Percentiles rank a stretch among this genome's conserved stretches.
These are phyloP conservation scores for Sphecodes monilicornis DNA, from an alignment of 2,888 invertebrate species.

Conservation along the genomic window DNA sequence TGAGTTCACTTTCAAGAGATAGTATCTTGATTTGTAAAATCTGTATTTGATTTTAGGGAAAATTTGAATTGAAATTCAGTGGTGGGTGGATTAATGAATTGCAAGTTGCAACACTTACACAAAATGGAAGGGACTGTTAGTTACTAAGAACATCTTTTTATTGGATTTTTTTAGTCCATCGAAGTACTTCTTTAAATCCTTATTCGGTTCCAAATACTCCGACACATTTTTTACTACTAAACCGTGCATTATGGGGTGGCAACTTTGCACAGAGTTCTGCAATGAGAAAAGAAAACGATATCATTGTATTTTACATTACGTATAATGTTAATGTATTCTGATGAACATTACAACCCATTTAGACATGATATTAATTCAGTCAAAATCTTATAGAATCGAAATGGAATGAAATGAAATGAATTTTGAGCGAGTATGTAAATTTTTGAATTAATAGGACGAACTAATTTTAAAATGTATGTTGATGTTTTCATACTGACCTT, in stretches of 20 bases:
- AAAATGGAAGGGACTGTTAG: slow-evolving; percentile 98
- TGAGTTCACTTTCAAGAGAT: no score
- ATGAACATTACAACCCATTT: neutral
- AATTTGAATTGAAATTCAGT: neutral
- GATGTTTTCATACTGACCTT: slow-evolving; percentile 87
- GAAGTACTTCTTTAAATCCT: slow-evolving; percentile 90
- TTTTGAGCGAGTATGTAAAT: no score
- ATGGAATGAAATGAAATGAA: no score
- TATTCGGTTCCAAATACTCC: slow-evolving; percentile 92
- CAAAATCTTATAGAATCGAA: no score
- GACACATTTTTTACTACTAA: slow-evolving; percentile 93
- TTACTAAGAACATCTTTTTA: slow-evolving; percentile 97
- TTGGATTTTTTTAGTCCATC: slow-evolving; percentile 89
- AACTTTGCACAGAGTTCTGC: slow-evolving; percentile 87
- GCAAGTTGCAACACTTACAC: slow-evolving; percentile 88
- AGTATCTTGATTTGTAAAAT: no score
- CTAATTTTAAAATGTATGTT: neutral
- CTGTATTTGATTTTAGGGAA: neutral
- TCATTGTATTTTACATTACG: neutral
- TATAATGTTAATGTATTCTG: neutral
- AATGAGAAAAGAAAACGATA: neutral
- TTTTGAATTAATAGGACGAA: no score
- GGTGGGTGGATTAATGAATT: neutral
- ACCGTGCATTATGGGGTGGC: slow-evolving; percentile 95
- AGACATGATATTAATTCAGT: no score